A percentile compares a stretch with the other conserved stretches of the same genome.
Conservation (phyloP, 2,888 invertebrate genomes). For the Platycheirus albimanus region DNA sequence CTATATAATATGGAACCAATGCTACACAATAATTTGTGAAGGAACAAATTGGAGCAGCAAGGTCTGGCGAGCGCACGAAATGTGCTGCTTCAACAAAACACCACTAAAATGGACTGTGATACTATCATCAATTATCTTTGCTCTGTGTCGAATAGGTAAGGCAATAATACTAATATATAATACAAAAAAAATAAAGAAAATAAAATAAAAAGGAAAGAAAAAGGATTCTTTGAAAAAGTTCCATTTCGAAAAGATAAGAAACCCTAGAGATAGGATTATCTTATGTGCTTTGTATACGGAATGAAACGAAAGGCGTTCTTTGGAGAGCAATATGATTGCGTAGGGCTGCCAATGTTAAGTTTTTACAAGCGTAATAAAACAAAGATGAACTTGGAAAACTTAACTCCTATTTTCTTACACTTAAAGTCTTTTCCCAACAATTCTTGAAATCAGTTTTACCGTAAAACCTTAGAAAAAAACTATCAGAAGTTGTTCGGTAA, state of each 20-base stretch:
- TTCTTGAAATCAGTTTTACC: too few species aligned
- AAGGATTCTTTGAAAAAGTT: conserved; percentile 47
- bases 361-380: too few species aligned
- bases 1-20: conserved; percentile 42
- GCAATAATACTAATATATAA: conserved; percentile 1
- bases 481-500: too few species aligned
- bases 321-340: not conserved
- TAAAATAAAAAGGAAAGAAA: conserved; percentile 33
- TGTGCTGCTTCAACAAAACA: conserved; percentile 76
- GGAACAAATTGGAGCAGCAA: conserved; percentile 19
- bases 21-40: conserved; percentile 43
- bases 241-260: conserved; percentile 45
- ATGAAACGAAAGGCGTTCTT: not conserved
- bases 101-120: conserved; percentile 82
- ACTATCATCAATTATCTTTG: conserved; percentile 81
- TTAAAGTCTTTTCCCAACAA: too few species aligned
- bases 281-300: conserved; percentile 2
- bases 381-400: too few species aligned
- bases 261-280: conserved; percentile 9
- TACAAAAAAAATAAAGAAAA: conserved; percentile 10
- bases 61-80: conserved; percentile 64
- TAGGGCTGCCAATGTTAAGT: conserved; percentile 1
- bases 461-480: too few species aligned
- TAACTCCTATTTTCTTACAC: too few species aligned
- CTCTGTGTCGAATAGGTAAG: conserved; percentile 81